Conservation (phyloP, 2,888 invertebrate species). For the Drosophila seclusa region DNA sequence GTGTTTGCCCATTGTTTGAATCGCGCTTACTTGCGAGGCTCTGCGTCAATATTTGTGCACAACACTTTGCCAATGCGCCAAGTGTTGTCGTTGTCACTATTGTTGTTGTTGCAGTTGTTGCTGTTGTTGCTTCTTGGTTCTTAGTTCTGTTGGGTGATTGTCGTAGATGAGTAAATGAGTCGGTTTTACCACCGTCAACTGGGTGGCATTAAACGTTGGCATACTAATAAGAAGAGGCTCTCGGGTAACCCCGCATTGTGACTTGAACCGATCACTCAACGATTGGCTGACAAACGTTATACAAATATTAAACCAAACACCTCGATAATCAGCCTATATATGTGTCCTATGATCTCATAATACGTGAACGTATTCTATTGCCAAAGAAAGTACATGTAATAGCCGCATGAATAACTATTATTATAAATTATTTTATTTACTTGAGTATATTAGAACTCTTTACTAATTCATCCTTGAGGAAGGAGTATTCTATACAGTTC, state of each 20-base stretch:
- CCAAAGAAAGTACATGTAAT: neutral
- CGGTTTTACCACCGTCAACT: slow-evolving; percentile 32
- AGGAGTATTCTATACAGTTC: neutral
- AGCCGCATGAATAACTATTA: neutral
- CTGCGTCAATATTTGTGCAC: slow-evolving; percentile 75
- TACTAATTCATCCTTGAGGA: neutral
- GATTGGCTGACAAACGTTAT: slow-evolving; percentile 29
- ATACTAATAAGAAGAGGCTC: slow-evolving; percentile 38
- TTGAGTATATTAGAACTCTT: neutral
- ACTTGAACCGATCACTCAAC: slow-evolving; percentile 36
- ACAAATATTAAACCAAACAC: slow-evolving; percentile 29
- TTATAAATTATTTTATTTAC: neutral
- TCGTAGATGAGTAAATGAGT: slow-evolving; percentile 16
- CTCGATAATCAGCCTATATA: neutral
- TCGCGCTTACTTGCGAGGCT: slow-evolving; percentile 82
- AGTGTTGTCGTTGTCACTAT: slow-evolving; percentile 54
- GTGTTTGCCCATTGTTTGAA: slow-evolving; percentile 79
- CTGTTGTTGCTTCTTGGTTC: slow-evolving; percentile 11
- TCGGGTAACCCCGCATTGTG: slow-evolving; percentile 17
- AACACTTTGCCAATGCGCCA: slow-evolving; percentile 81
- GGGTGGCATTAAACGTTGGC: slow-evolving; percentile 55
- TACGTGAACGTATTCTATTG: neutral
- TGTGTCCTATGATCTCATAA: slow-evolving; percentile 30
- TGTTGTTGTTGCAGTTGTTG: neutral
- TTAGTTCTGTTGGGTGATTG: slow-evolving; percentile 7